These are phyloP conservation scores for Amblyjoppa fuscipennis DNA, from an alignment of 2,888 invertebrate species.

Conservation along the genomic window DNA sequence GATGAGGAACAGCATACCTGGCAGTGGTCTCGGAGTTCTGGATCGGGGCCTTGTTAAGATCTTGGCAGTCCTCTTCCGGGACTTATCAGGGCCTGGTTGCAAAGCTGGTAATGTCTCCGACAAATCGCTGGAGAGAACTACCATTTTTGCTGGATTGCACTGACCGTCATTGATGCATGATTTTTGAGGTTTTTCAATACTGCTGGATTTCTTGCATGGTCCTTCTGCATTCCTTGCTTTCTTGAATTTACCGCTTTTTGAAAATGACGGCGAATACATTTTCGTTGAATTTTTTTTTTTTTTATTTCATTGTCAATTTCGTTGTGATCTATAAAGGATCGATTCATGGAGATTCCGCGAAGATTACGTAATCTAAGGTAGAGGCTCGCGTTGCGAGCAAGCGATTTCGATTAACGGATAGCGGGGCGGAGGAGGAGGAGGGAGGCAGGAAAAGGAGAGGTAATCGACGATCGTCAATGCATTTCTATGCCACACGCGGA, in stretches of 20 bases:
- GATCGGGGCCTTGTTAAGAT: not conserved
- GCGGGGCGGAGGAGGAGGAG: not conserved
- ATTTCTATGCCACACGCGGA: slow-evolving; percentile 43
- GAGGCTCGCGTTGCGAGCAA: not conserved
- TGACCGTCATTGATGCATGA: not conserved
- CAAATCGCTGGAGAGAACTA: too few species aligned
- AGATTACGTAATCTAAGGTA: slow-evolving; percentile 4
- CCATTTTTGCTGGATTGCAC: too few species aligned
- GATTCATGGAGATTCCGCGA: not conserved
- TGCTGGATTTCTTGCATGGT: too few species aligned
- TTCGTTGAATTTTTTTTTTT: not conserved
- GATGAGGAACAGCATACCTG: slow-evolving; percentile 14
- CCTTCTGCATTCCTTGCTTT: too few species aligned
- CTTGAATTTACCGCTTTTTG: too few species aligned
- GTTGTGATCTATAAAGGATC: not conserved
- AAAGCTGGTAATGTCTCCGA: not conserved
- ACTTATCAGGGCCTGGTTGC: not conserved
- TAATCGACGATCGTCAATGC: slow-evolving; percentile 46
- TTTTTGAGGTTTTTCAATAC: not conserved
- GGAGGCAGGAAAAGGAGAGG: slow-evolving; percentile 41
- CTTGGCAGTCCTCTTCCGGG: not conserved
- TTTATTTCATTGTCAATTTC: not conserved
- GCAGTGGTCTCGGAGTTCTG: not conserved
- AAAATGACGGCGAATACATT: too few species aligned
- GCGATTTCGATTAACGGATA: not conserved